Base-by-base conservation (phyloP, 2,888 invertebrate species). In the Laothoe populi region DNA sequence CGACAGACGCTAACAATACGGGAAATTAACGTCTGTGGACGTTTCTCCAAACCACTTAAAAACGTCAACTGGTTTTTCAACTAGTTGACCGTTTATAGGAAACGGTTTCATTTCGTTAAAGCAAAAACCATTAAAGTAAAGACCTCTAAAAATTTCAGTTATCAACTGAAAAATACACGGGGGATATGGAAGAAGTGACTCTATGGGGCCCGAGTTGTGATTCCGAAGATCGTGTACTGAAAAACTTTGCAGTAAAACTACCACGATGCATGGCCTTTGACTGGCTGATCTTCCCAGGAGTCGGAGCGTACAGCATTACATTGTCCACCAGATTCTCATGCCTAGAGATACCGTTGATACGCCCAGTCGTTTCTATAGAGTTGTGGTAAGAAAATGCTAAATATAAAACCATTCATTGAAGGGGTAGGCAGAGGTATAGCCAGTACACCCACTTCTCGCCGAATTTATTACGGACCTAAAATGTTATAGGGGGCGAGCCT, bases 251-350 rank as follows among this genome's bases (percentile, higher is more conserved):
- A 0, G 38, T 82, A 3, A 57, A 44, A 13, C 66, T 82, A 24
- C 81, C 81, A 13, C 61, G 44, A 1, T 77, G 76, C 53, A 61
- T 69, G 0, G 64, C 73, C 4, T 63, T 64, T 10, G 81, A 82
- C 58, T 83, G 82, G 83, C 70, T 82, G 4, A 68, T 79, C 2
- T 74, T 82, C 31, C 57, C 64, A 1, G 64, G 61, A 3, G 76
- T 78, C 35, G 82, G 82, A 1, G 78, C 78, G 0, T 81, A 83
- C 44, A 69, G 78, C 5, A 70, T 73, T 8, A 65, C 64, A 2
- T 78, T 72, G 11, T 62, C 73, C 2, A 69, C 73, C 8, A 62
- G 19, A 0, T 83, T 84, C 63, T 81, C 82, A 0, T 68, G 75
- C 40, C 46, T 81, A 4, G 64, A 67, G 10, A 66, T 59, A 48